Percentiles rank a stretch among this genome's conserved stretches.
Evolutionary conservation across 2,888 invertebrate species (phyloP).

Genomic region (Metopia argyrocephala): DNA sequence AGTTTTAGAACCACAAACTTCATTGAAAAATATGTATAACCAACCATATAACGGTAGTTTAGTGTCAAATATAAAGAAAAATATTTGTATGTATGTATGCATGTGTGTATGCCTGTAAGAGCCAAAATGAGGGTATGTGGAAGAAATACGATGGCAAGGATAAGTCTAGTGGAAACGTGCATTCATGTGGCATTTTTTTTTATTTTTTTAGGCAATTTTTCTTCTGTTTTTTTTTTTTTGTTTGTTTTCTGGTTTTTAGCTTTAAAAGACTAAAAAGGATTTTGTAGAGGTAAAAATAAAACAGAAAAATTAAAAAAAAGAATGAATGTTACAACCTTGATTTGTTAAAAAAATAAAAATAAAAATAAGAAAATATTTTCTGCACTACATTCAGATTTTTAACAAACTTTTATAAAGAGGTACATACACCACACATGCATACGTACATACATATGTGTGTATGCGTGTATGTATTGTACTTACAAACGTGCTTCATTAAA

Average conservation of each 20-base stretch:
- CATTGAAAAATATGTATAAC: slow-evolving; percentile 44
- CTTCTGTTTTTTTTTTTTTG: too few relatives aligned
- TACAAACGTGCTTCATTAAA: neutral
- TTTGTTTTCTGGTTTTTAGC: slow-evolving; percentile 4
- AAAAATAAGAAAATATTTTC: too few relatives aligned
- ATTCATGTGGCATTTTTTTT: slow-evolving; percentile 49
- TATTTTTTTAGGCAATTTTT: slow-evolving; percentile 26
- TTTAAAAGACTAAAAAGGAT: slow-evolving; percentile 36
- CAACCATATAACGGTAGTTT: slow-evolving; percentile 39
- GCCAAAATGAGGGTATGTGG: too few relatives aligned
- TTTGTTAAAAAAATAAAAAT: slow-evolving; percentile 34
- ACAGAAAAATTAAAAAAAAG: neutral
- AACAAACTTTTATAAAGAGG: slow-evolving; percentile 11
- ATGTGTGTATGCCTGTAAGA: neutral
- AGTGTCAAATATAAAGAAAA: slow-evolving; percentile 28
- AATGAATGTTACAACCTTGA: slow-evolving; percentile 47
- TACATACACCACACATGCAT: too few relatives aligned
- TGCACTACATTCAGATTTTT: slow-evolving; percentile 40
- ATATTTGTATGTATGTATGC: neutral
- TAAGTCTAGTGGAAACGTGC: slow-evolving; percentile 56
- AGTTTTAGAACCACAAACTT: slow-evolving; percentile 47
- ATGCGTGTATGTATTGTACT: too few relatives aligned
- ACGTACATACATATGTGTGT: too few relatives aligned
- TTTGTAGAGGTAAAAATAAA: slow-evolving; percentile 21
- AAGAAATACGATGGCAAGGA: slow-evolving; percentile 32